Base-by-base conservation (phyloP, 2,113 vertebrate species). In the Platysternon megacephalum region DNA sequence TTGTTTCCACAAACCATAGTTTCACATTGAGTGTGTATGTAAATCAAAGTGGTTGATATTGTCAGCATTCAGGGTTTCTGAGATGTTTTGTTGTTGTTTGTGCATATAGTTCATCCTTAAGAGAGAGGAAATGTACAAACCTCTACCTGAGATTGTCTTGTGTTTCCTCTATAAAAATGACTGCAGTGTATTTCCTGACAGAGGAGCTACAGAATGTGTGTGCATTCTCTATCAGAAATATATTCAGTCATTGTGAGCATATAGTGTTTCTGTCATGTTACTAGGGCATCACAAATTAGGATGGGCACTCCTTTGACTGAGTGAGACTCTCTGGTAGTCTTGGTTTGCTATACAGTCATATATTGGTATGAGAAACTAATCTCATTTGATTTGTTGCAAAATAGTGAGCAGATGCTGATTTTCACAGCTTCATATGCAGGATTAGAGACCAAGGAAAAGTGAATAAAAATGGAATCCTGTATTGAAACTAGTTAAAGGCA, bases 1-100 rank as follows among this genome's bases (percentile, higher is more conserved):
- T 89, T 51, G 24, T 61, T 95, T 95, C 68, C 85, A 87, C n/a
- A 82, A 95, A 19, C 26, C 85, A 14, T 58, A 4, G n/a, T 95
- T 94, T 65, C 29, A 3, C 87, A 93, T 79, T 94, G 78, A 92
- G 46, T 44, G 11, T 87, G 46, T 8, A 55, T 21, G 26, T 86
- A 93, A 89, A 80, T 76, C 58, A 46, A 87, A 87, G 28, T 32
- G 22, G 21, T 68, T 72, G 65, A 72, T 72, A 51, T 79, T 91
- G 56, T 44, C 53, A 58, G 46, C 88, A 58, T 95, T 89, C 5
- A 42, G 89, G 72, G 42, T 11, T 90, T 94, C 84, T 95, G 11
- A 84, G 14, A 29, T 4, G 1, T 58, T 48, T 5, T 93, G 78
- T 32, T 0, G 0, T 26, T 87, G 11, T 46, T 78, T 55, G 21